A percentile compares a stretch with the other conserved stretches of the same genome.
phyloP scores from a whole-genome alignment of 2,113 vertebrate genomes.

The Psophia crepitans region DNA sequence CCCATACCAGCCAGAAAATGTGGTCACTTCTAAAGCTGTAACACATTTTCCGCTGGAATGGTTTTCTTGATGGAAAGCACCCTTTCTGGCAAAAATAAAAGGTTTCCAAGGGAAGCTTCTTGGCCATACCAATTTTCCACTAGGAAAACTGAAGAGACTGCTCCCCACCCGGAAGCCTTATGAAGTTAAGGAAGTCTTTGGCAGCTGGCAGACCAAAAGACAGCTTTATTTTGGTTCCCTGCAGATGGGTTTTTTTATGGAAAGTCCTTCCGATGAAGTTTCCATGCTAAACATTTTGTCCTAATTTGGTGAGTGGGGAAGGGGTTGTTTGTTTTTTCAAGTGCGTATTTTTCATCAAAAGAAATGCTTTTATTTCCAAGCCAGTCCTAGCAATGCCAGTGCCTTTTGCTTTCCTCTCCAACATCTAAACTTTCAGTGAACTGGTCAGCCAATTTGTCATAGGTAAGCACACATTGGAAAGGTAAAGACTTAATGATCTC shows the following conservation, averaged over 20 bases:
- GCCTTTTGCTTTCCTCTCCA: neutral
- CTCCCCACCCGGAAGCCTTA: neutral
- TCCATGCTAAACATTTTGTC: neutral
- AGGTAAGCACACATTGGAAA: neutral
- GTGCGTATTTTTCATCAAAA: neutral
- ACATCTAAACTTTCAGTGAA: neutral
- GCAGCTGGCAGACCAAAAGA: neutral
- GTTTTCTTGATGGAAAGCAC: neutral
- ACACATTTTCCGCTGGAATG: neutral
- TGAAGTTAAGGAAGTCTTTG: neutral
- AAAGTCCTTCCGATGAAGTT: neutral
- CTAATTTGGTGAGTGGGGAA: neutral
- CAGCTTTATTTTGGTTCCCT: neutral
- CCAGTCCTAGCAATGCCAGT: neutral
- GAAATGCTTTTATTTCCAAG: neutral
- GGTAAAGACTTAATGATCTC: neutral
- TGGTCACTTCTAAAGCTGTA: neutral
- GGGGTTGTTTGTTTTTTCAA: neutral
- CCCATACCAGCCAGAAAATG: neutral
- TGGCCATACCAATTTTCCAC: neutral
- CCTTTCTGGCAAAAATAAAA: neutral
- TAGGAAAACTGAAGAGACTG: neutral
- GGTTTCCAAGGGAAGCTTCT: slow-evolving; percentile 1
- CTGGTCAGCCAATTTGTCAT: neutral
- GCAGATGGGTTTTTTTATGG: neutral